A percentile compares a stretch with the other conserved stretches of the same genome.
phyloP scores from a whole-genome alignment of 2,888 invertebrate genomes.

The Hedychridium roseum region DNA sequence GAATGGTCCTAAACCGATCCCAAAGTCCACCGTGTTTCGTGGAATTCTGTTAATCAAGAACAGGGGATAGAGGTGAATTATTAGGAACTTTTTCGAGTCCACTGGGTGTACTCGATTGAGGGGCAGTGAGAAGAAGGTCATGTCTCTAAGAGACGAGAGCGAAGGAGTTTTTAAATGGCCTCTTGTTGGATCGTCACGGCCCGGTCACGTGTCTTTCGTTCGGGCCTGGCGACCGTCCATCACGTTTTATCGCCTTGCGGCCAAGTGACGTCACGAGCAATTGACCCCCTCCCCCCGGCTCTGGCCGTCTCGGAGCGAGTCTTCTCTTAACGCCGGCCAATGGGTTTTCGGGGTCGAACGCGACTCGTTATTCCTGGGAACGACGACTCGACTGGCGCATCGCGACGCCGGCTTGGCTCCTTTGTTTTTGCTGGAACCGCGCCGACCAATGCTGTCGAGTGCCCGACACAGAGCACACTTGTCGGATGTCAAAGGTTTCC shows the following conservation, averaged over 20 bases:
- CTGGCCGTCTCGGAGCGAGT: too few species aligned
- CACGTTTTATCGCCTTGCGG: conserved; percentile 43
- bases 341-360: conserved; percentile 34
- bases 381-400: conserved; percentile 29
- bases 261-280: conserved; percentile 49
- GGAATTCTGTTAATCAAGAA: too few species aligned
- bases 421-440: conserved; percentile 35
- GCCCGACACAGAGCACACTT: neutral
- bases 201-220: conserved; percentile 32
- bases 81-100: too few species aligned
- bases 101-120: conserved; percentile 18
- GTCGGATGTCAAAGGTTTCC: conserved; percentile 30
- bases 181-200: conserved; percentile 35
- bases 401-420: conserved; percentile 38
- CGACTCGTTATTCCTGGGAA: conserved; percentile 44
- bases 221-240: conserved; percentile 33
- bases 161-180: conserved; percentile 19
- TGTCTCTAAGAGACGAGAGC: conserved; percentile 3
- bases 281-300: conserved; percentile 47
- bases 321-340: conserved; percentile 43
- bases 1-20: too few species aligned
- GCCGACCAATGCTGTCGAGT: conserved; percentile 20
- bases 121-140: conserved; percentile 5
- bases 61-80: too few species aligned
- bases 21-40: too few species aligned